Conservation (phyloP, 2,113 vertebrate species). For the Pogona vitticeps region DNA sequence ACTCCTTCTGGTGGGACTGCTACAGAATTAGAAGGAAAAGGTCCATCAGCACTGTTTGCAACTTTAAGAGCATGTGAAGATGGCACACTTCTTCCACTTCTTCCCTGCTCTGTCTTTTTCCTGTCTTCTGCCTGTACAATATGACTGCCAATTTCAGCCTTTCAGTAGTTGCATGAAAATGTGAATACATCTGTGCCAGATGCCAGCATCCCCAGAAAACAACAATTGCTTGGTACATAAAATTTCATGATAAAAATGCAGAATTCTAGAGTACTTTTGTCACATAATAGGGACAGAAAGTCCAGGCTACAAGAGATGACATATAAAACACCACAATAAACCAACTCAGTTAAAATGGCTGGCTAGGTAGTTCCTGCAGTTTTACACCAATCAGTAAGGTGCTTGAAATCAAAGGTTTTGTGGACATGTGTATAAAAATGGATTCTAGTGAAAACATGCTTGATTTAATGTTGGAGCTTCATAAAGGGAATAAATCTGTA, state of each 20-base stretch:
- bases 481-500: background rate
- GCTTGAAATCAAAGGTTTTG: no score
- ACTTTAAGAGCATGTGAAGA: background rate
- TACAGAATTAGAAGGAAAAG: slow-evolving; percentile 32
- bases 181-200: background rate
- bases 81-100: background rate
- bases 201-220: background rate
- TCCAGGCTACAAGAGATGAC: background rate
- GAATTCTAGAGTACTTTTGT: background rate
- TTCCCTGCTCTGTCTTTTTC: background rate
- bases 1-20: slow-evolving; percentile 63
- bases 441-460: no score
- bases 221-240: background rate
- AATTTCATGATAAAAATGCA: background rate
- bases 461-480: no score
- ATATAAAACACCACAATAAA: background rate
- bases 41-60: slow-evolving; percentile 22
- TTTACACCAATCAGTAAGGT: no score
- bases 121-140: background rate
- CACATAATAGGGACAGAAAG: no score
- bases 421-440: no score
- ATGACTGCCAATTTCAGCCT: background rate
- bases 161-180: background rate
- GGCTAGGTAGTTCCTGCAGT: background rate
- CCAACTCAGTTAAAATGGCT: background rate